phyloP scores from a whole-genome alignment of 2,797 vertebrate genomes.

The Lepus townsendii region DNA sequence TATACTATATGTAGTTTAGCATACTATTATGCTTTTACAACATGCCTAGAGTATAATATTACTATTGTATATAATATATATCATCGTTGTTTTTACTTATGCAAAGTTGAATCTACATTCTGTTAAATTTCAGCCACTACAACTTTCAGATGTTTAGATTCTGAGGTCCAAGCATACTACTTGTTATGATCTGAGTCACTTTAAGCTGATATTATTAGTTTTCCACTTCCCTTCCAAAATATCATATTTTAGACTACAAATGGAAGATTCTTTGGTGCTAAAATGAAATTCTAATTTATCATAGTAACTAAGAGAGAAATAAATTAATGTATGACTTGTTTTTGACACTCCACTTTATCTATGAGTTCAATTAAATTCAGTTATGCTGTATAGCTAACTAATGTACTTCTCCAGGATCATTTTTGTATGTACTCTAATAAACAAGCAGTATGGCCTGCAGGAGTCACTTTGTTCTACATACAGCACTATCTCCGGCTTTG shows the following conservation, averaged over 20 bases:
- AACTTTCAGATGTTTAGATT: slow-evolving; percentile 29
- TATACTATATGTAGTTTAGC: background rate
- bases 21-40: no score
- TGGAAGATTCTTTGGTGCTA: slow-evolving; percentile 64
- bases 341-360: slow-evolving; percentile 74
- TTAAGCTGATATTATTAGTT: slow-evolving; percentile 79
- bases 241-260: background rate
- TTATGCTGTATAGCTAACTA: slow-evolving; percentile 72
- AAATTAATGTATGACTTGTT: slow-evolving; percentile 70
- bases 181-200: slow-evolving; percentile 69
- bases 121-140: slow-evolving; percentile 66
- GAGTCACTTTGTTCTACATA: slow-evolving; percentile 52
- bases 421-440: slow-evolving; percentile 68
- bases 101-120: slow-evolving; percentile 5
- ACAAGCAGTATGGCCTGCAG: slow-evolving; percentile 69
- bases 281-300: slow-evolving; percentile 75
- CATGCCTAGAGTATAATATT: background rate
- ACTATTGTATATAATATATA: slow-evolving; percentile 44
- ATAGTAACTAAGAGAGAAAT: slow-evolving; percentile 63
- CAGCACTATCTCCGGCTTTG: slow-evolving; percentile 61
- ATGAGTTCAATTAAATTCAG: slow-evolving; percentile 80
- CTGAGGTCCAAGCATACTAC: slow-evolving; percentile 35
- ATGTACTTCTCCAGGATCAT: slow-evolving; percentile 75
- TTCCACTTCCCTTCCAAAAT: slow-evolving; percentile 63
- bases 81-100: slow-evolving; percentile 45